phyloP scores from a whole-genome alignment of 2,113 vertebrate species.

The Nycticorax nycticorax region DNA sequence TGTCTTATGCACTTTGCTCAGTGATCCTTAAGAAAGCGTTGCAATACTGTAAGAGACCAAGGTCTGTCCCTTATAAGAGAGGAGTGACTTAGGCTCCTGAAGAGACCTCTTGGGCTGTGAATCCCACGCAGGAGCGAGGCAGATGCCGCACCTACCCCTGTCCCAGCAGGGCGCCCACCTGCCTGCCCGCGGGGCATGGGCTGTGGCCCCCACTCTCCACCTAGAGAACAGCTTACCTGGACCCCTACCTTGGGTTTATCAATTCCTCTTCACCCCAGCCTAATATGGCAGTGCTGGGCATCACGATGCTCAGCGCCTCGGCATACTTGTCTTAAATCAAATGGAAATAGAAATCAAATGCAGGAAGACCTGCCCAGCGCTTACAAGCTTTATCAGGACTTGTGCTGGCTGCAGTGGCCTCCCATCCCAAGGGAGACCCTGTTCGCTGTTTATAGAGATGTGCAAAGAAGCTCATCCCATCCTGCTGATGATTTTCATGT shows the following conservation, averaged over 20 bases:
- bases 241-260: neutral
- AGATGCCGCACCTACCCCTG: neutral
- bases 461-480: neutral
- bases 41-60: neutral
- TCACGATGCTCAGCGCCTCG: neutral
- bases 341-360: neutral
- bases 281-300: neutral
- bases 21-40: neutral
- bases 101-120: neutral
- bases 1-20: neutral
- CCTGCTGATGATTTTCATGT: neutral
- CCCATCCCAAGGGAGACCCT: neutral
- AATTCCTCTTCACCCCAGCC: neutral
- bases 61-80: neutral
- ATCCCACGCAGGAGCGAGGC: neutral
- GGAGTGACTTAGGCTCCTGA: neutral
- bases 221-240: neutral
- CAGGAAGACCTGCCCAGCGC: neutral
- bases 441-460: neutral
- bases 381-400: neutral
- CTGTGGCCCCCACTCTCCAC: neutral
- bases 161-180: neutral
- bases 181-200: no score
- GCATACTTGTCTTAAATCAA: neutral
- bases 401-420: neutral